Conservation (phyloP, 2,113 vertebrate genomes). For the Beaufortia kweichowensis region DNA sequence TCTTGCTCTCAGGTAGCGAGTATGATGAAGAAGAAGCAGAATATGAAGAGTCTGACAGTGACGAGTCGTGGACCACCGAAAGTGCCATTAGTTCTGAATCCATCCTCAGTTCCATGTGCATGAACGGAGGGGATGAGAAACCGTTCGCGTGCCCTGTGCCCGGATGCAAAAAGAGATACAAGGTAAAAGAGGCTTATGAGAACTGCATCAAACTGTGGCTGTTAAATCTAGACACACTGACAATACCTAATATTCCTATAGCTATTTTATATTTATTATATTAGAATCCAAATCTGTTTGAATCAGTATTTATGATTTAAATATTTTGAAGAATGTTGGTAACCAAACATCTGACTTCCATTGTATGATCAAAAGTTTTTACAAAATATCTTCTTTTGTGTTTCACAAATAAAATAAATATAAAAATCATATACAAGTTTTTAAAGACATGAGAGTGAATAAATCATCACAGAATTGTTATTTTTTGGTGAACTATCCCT, state of each 20-base stretch:
- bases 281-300: background rate
- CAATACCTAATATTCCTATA: no score
- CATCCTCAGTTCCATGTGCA: slow-evolving; percentile 98
- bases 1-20: slow-evolving; percentile 81
- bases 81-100: slow-evolving; percentile 98
- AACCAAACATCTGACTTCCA: no score
- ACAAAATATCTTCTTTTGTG: no score
- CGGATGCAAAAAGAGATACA: slow-evolving; percentile 98
- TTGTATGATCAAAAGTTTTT: no score
- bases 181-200: slow-evolving; percentile 71
- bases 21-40: slow-evolving; percentile 97
- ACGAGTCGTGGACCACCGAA: slow-evolving; percentile 98
- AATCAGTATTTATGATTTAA: background rate
- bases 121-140: slow-evolving; percentile 97
- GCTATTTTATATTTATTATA: no score
- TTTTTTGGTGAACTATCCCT: no score
- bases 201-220: background rate
- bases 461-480: no score
- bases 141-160: slow-evolving; percentile 97
- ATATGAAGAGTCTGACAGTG: slow-evolving; percentile 97
- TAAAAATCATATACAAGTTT: no score
- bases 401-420: no score
- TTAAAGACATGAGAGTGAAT: no score
- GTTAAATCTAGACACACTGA: no score
- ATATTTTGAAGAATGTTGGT: no score